Conservation (phyloP, 2,113 vertebrate genomes). For the Chaetorhynchus papuensis region DNA sequence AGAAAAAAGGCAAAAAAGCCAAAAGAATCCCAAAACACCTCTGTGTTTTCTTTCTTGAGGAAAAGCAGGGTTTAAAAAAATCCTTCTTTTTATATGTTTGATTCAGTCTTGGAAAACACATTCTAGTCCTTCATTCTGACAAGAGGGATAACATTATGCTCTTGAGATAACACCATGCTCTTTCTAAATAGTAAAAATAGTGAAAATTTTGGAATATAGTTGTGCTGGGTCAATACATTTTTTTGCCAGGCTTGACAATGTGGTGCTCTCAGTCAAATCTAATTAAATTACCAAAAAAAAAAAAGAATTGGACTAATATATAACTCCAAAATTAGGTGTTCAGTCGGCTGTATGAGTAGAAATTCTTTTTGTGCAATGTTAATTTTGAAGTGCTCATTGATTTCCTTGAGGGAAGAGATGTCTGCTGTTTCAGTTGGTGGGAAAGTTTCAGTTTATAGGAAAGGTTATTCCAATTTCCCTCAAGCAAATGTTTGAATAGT, state of each 20-base stretch:
- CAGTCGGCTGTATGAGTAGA: neutral
- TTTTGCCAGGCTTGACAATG: neutral
- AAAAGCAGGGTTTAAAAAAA: neutral
- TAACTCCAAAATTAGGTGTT: neutral
- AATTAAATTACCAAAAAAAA: neutral
- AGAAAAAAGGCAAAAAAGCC: neutral
- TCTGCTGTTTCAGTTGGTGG: neutral
- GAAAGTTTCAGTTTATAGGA: neutral
- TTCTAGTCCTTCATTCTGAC: neutral
- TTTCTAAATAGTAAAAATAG: neutral
- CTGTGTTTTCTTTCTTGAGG: neutral
- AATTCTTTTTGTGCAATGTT: neutral
- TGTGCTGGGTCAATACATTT: neutral
- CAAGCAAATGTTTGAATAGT: neutral
- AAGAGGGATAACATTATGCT: neutral
- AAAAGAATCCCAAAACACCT: neutral
- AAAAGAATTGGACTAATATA: neutral
- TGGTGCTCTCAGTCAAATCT: neutral
- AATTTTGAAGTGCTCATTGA: neutral
- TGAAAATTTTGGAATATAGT: neutral
- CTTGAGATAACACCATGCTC: neutral
- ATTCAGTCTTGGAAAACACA: neutral
- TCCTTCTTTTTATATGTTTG: neutral
- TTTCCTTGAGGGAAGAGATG: neutral
- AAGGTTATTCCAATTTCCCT: neutral